Evolutionary conservation across 2,888 invertebrate species (phyloP).

Genomic region (Chymomyza procnemis): DNA sequence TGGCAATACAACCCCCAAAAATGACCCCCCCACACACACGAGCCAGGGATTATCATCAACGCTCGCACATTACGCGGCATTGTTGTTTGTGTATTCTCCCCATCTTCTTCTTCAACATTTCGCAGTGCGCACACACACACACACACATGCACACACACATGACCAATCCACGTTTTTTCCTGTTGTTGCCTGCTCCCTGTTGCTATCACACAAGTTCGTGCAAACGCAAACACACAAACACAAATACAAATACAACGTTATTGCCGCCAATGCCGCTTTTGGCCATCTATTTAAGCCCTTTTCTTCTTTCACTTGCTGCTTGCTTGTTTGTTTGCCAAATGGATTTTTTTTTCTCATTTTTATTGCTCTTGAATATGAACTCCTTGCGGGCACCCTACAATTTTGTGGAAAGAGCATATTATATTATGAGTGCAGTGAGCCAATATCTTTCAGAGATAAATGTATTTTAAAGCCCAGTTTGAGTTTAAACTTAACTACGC

Average conservation of each 20-base stretch:
- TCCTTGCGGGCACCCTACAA: slow-evolving; percentile 22
- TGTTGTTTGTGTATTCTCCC: slow-evolving; percentile 38
- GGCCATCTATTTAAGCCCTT: slow-evolving; percentile 12
- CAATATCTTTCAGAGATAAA: neutral
- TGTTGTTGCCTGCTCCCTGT: slow-evolving; percentile 20
- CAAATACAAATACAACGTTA: neutral
- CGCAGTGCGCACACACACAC: slow-evolving; percentile 23
- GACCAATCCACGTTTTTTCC: slow-evolving; percentile 11
- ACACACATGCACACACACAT: slow-evolving; percentile 7
- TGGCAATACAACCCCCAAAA: slow-evolving; percentile 14
- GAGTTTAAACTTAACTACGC: neutral
- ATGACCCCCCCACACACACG: slow-evolving; percentile 31
- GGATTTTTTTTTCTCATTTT: slow-evolving; percentile 37
- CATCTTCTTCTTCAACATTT: slow-evolving; percentile 42
- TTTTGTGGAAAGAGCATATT: slow-evolving; percentile 5
- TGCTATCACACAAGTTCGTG: neutral
- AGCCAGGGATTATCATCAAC: slow-evolving; percentile 36
- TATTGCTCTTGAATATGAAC: slow-evolving; percentile 41
- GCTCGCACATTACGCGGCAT: slow-evolving; percentile 42
- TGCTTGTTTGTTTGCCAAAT: slow-evolving; percentile 57
- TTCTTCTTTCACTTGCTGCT: slow-evolving; percentile 9
- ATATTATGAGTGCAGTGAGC: neutral
- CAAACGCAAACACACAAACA: neutral
- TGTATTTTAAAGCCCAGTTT: neutral
- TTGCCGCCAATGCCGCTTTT: slow-evolving; percentile 11